Evolutionary conservation across 2,888 invertebrate genomes (phyloP).

Genomic region (Pristionchus fissidentatus): DNA sequence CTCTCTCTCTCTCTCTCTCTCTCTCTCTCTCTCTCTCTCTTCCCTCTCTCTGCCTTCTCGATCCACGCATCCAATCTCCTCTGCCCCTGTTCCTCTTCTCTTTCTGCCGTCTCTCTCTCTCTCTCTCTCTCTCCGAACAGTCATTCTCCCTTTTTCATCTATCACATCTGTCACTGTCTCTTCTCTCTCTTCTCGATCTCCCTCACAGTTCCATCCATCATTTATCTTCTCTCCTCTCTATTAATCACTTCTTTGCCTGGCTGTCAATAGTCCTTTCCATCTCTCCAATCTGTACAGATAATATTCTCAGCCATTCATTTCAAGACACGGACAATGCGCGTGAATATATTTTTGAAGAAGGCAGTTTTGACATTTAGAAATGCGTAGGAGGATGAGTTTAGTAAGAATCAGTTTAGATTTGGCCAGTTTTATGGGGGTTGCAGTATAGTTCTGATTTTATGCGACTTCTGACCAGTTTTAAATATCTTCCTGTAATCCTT

Average conservation of each 20-base stretch:
- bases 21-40: conserved; percentile 20
- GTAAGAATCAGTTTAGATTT: too few relatives aligned
- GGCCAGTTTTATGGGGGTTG: too few relatives aligned
- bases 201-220: not conserved
- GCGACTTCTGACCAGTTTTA: too few relatives aligned
- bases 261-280: not conserved
- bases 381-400: too few relatives aligned
- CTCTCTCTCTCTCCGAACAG: not conserved
- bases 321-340: too few relatives aligned
- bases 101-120: not conserved
- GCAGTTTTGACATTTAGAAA: too few relatives aligned
- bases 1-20: not conserved
- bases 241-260: not conserved
- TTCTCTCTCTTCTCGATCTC: not conserved
- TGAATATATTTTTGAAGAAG: too few relatives aligned
- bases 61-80: not conserved
- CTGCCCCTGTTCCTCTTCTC: conserved; percentile 9
- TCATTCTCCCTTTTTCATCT: not conserved
- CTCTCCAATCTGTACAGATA: too few relatives aligned
- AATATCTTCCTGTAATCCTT: too few relatives aligned
- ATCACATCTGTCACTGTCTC: not conserved
- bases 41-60: not conserved
- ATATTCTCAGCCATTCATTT: too few relatives aligned
- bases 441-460: too few relatives aligned
- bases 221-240: not conserved